A percentile compares a stretch with the other conserved stretches of the same genome.
Conservation (phyloP, 2,888 invertebrate genomes). For the Stratiomys singularior region DNA sequence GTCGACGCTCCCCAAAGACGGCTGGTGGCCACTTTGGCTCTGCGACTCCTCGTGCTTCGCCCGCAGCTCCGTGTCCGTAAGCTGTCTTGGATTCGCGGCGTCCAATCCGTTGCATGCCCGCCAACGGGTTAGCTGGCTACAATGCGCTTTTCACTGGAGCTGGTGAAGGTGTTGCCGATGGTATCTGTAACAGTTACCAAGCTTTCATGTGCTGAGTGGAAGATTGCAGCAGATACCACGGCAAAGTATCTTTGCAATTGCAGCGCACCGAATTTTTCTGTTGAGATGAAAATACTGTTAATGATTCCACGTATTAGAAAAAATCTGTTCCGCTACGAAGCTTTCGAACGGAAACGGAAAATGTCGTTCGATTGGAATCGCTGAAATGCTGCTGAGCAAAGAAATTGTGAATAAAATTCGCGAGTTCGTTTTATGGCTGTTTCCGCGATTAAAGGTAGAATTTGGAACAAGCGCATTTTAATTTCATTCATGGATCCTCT, state of each 20-base stretch:
- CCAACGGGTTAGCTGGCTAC: conserved; percentile 30
- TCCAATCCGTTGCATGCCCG: conserved; percentile 20
- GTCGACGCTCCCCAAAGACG: conserved; percentile 38
- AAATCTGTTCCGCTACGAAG: neutral
- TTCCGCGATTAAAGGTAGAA: too few relatives aligned
- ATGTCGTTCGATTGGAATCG: neutral
- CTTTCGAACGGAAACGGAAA: conserved; percentile 1
- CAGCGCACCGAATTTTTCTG: neutral
- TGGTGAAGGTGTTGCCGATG: conserved; percentile 25
- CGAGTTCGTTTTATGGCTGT: too few relatives aligned
- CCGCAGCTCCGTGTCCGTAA: conserved; percentile 13
- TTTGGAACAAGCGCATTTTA: too few relatives aligned
- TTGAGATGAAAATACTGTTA: conserved; percentile 1
- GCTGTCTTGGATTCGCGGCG: conserved; percentile 14
- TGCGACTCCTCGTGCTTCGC: neutral
- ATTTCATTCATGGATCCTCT: too few relatives aligned
- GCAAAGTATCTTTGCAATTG: neutral
- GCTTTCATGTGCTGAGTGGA: too few relatives aligned
- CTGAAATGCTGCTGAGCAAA: neutral
- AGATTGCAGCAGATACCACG: neutral
- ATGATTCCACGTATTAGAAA: neutral
- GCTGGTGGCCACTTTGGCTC: conserved; percentile 22
- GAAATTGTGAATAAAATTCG: neutral
- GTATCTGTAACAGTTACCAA: conserved; percentile 1
- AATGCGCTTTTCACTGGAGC: conserved; percentile 17